Evolutionary conservation across 1,140 invertebrate genomes (phyloP), one percentile per base, ranked within the genome.

Genomic region (Macrocentrus cingulum): DNA sequence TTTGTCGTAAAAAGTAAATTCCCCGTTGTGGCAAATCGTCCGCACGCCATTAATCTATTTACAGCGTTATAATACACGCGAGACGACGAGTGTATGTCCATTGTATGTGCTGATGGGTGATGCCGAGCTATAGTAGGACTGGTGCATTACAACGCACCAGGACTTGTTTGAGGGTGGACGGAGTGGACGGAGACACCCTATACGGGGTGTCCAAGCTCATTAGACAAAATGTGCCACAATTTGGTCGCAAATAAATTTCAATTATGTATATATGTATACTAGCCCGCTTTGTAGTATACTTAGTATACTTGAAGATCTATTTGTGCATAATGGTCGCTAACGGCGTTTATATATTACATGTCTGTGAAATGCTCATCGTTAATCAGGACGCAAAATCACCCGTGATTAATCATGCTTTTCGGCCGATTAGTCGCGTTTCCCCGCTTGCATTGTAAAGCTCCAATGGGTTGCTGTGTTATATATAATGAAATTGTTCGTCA

Each of bases 351-450:
- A n/a, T n/a, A n/a, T n/a, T n/a, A n/a, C n/a, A 66, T 64, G 46
- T 41, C 55, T 46, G 42, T 64, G 59, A 63, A 66, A 34, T 29
- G 25, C 48, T 53, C 57, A 60, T 68, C 65, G 66, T 72, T 74
- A 70, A 72, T 73, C 68, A 74, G 60, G 66, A 68, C 56, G n/a
- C n/a, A 59, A 73, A 73, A 71, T 72, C 55, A n/a, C 46, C 39
- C 1, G 63, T 71, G 71, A 71, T 71, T 72, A 71, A 72, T 72
- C 69, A 70, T 67, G 69, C 69, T 74, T 71, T 71, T 68, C 63
- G 61, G 63, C 59, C 67, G 69, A 74, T 72, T 74, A 72, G 64
- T 45, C 20, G 2, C 51, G 11, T 25, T 32, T 32, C n/a, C 25
- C 25, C 25, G 4, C 25, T 4, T 9, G 25, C 25, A 29, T 29